Evolutionary conservation across 1,140 invertebrate species (phyloP), one percentile per base, ranked within the genome.

Genomic region (Drosophila tani): DNA sequence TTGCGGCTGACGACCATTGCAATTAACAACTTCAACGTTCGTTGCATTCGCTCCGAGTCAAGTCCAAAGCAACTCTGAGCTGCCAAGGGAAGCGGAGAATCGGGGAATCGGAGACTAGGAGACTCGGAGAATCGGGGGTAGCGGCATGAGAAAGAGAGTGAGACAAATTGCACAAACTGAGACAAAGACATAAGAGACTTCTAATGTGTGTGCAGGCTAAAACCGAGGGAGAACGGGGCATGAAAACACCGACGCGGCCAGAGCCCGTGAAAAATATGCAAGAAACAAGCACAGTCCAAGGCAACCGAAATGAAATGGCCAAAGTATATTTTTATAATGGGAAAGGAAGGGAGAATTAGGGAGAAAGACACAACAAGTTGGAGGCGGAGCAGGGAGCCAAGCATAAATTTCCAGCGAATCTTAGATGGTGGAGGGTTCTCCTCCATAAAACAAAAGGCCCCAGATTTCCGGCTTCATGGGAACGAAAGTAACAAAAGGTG

Each of bases 21-120:
- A 88, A 88, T 88, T 88, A 88, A 88, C 84, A 88, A 88, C 84
- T 88, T 88, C 84, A 88, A 88, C 84, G 84, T 88, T 88, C 77
- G 84, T 75, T 88, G 84, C 84, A 88, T 87, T 69, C 50, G 71
- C 62, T 40, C 59, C 57, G 69, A 67, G 64, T 67, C 64, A 67
- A 68, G 68, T 27, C 19, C 40, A 45, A 50, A 19, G 35, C 29
- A 38, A 24, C 53, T 40, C 35, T 40, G 19, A 55, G 53, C 53
- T 69, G 67, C 64, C 43, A 45, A 32, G 62, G 27, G 56, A 29
- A 38, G 57, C 21, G 64, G 56, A 64, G 64, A 47, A 27, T 49
- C 21, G 64, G 64, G 17, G 64, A 12, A 15, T 60, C 15, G 24
- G 24, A 12, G 45, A n/a, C 24, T 11, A 6, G 2, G 19, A 24